These are phyloP conservation scores for Idris sp. DNA, from an alignment of 1,140 invertebrate genomes.

Conservation along the genomic window DNA sequence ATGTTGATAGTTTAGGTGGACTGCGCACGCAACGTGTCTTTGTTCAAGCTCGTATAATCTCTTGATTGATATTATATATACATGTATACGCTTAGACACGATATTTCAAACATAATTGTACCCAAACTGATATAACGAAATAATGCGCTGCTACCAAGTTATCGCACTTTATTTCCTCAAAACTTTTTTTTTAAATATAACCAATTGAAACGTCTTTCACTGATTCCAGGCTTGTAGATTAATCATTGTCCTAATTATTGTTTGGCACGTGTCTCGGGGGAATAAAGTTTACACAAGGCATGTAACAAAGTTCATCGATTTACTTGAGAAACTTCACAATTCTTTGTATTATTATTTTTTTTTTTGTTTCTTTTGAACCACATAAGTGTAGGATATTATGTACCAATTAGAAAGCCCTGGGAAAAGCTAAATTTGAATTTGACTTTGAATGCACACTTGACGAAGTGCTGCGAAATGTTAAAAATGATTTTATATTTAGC, in stretches of 20 bases:
- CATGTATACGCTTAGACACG: conserved; percentile 27
- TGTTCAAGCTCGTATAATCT: conserved; percentile 31
- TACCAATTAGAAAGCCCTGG: no score
- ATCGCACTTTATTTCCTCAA: conserved; percentile 3
- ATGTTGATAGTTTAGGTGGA: conserved; percentile 57
- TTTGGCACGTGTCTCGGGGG: conserved; percentile 57
- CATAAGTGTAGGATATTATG: no score
- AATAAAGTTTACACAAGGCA: conserved; percentile 44
- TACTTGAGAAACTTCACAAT: no score
- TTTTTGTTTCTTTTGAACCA: no score
- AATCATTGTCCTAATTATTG: conserved; percentile 59
- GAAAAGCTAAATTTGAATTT: conserved; percentile 3
- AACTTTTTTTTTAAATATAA: not conserved
- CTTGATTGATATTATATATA: conserved; percentile 24
- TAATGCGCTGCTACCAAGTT: conserved; percentile 35
- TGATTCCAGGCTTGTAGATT: conserved; percentile 60
- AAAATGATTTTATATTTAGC: not conserved
- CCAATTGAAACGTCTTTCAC: conserved; percentile 10
- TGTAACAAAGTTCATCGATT: conserved; percentile 11
- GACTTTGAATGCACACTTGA: conserved; percentile 61
- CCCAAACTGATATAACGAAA: conserved; percentile 16
- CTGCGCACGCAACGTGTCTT: conserved; percentile 59
- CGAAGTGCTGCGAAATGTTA: conserved; percentile 53
- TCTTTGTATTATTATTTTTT: no score
- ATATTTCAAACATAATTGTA: conserved; percentile 31